Evolutionary conservation across 2,797 vertebrate genomes (phyloP), one percentile per base, ranked within the genome.

Genomic region (Sebastes hubbsi): DNA sequence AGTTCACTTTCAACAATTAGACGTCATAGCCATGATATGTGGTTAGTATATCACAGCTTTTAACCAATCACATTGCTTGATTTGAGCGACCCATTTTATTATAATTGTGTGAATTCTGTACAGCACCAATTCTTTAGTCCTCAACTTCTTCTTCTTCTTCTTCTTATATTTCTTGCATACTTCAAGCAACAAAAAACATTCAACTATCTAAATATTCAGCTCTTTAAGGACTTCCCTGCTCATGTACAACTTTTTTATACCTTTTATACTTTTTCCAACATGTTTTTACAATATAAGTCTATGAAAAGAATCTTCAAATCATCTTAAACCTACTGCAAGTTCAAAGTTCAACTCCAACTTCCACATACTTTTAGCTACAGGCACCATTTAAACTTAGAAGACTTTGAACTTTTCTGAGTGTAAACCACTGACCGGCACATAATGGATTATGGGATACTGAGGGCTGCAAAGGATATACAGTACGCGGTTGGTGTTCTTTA

Each of bases 381-480:
- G 20, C 49, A 52, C 49, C 49, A 54, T 54, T 54, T 11, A 0
- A 54, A 22, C 52, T 54, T 22, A 54, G 10, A 54, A 22, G 52
- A 54, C 52, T n/a, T 54, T 54, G 52, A 54, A 54, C n/a, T 54
- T 11, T 54, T n/a, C n/a, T 52, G 16, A 46, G 42, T 18, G 42
- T 46, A 70, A 65, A 68, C 59, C 56, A 74, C 46, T 66, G 55
- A 65, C 29, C 3, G 7, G 22, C 61, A 65, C 9, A 8, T 42
- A 60, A 75, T 74, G 52, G 71, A 8, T 54, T 65, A 75, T 74
- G 36, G 71, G 61, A 46, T 24, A 64, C 5, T 38, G 24, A 46
- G 46, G 46, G 46, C 46, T 49, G 46, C 46, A 49, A 20, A 49
- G 46, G 46, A 49, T 49, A 49, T 49, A 49, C 7, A 42, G 14